Evolutionary conservation across 2,888 invertebrate species (phyloP).

Genomic region (Lasioglossum morio): DNA sequence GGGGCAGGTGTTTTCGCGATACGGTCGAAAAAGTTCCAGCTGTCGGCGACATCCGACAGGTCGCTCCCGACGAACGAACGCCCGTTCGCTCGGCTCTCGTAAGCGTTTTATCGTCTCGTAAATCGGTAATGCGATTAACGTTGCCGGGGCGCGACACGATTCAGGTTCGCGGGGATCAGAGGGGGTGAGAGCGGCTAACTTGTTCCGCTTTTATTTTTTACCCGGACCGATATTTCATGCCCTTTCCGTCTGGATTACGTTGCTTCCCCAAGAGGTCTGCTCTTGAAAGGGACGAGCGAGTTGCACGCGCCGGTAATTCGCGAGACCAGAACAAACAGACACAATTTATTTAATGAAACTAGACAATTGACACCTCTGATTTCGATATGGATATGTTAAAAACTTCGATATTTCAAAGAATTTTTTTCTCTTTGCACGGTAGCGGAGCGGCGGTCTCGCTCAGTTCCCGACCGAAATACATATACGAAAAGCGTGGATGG

Average conservation of each 20-base stretch:
- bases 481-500: conserved; percentile 7
- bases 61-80: neutral
- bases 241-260: neutral
- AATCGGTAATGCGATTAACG: conserved; percentile 67
- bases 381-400: no score
- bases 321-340: no score
- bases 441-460: no score
- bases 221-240: neutral
- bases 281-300: no score
- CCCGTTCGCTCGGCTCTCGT: conserved; percentile 35
- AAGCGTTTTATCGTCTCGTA: conserved; percentile 67
- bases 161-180: conserved; percentile 34
- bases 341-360: no score
- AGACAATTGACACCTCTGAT: no score
- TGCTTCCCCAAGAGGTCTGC: neutral
- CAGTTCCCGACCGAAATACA: no score
- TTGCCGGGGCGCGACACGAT: conserved; percentile 53
- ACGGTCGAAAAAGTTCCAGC: conserved; percentile 38
- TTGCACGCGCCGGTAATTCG: no score
- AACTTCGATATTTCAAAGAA: no score
- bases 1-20: neutral
- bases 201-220: neutral
- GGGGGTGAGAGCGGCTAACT: neutral
- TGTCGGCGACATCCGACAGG: conserved; percentile 54
- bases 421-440: no score